Evolutionary conservation across 1,140 invertebrate species (phyloP), one percentile per base, ranked within the genome.

Genomic region (Musca domestica): DNA sequence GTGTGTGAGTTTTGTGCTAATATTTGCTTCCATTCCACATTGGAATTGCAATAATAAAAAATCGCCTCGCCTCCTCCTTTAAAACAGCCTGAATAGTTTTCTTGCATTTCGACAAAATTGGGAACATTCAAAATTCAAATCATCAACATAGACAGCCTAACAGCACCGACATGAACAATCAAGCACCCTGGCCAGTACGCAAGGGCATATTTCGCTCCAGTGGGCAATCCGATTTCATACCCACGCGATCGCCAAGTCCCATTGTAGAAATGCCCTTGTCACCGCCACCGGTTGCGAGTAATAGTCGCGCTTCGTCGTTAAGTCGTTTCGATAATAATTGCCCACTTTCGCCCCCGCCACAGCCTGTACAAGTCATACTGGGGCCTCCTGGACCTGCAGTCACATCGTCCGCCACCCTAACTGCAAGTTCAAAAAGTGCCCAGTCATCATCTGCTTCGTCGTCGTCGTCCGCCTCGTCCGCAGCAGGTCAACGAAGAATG

Each of bases 151-250:
- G 6, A 25, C n/a, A n/a, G n/a, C 46, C 23, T 12, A 19, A 49
- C 19, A 58, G 48, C 4, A 52, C 64, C 51, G 69, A 41, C 34
- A 80, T 78, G 78, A 77, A 74, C 58, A 73, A 84, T 71, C 83
- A 85, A 70, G 87, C 85, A 74, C 89, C 89, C 75, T 91, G 90
- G 89, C 87, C 88, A 58, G 85, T 91, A 68, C 84, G 85, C 72
- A 87, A 86, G 70, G 85, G 88, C 71, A 85, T 86, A 76, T 87
- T 88, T 72, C 85, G 85, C 63, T 86, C 84, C 49, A 76, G 71
- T 63, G 83, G 80, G 2, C 82, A 83, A 69, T 83, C 82, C 22
- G 76, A 82, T 66, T 81, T 80, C 48, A 71, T 75, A 71, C 80
- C 80, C 12, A 72, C 69, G 10, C 76, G 80, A 66, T 78, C 80